Evolutionary conservation across 2,797 vertebrate species (phyloP), one percentile per base, ranked within the genome.

Genomic region (Oceanodroma leucorhoa): DNA sequence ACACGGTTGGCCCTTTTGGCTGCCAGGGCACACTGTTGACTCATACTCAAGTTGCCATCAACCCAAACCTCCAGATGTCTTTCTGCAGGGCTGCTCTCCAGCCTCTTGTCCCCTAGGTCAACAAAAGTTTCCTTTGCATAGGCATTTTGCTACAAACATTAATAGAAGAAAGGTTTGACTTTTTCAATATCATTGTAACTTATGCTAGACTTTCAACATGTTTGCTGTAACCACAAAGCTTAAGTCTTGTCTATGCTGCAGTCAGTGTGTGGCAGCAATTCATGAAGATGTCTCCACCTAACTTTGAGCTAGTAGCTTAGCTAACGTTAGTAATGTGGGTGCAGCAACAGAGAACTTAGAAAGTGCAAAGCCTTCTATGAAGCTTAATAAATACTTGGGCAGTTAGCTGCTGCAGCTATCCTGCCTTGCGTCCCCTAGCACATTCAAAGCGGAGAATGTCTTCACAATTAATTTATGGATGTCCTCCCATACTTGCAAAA

Each of bases 11-110:
- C 14, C 21, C n/a, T 57, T 57, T 34, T 34, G 65, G 26, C 50
- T 88, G 22, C 26, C 40, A 23, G 41, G 32, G 21, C 18, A 34
- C 24, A 12, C 20, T 54, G 18, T 53, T 77, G 40, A 5, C 7
- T 54, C 30, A 3, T 1, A 0, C 14, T 55, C 8, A 46, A 4
- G 11, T 73, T 82, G 34, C 8, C 36, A 9, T n/a, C 2, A 1
- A 6, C 30, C 17, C n/a, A 46, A 19, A 29, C 29, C 23, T 43
- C 17, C 26, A 45, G 32, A 3, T 34, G 10, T 13, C 6, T 81
- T 48, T 67, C 21, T 0, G 0, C 8, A 6, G 22, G 3, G 2
- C 38, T 66, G 23, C 3, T 75, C 38, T 91, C 38, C 22, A 40
- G 22, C 29, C 62, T 36, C 46, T 75, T 17, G 2, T 36, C n/a